Conservation (phyloP, 2,113 vertebrate species). For the Phrynosoma blainvillii region DNA sequence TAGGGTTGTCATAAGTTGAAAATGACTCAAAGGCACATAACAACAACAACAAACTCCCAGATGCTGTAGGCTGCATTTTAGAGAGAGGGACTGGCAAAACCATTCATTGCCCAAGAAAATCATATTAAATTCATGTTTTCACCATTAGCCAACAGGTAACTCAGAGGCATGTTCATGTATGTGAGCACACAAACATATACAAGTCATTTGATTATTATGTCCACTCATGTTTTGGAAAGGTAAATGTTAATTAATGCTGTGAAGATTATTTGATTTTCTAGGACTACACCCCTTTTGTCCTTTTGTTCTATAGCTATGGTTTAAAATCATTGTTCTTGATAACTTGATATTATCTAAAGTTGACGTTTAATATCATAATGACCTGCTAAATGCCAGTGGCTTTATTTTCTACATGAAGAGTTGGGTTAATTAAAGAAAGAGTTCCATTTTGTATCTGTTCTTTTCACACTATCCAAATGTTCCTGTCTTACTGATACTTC, state of each 20-base stretch:
- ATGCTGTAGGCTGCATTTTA: too few species aligned
- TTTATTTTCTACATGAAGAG: slow-evolving; percentile 42
- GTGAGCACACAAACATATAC: too few species aligned
- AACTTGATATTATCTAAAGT: slow-evolving; percentile 25
- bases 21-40: too few species aligned
- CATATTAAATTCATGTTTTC: too few species aligned
- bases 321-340: slow-evolving; percentile 16
- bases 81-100: too few species aligned
- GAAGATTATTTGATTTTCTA: slow-evolving; percentile 15
- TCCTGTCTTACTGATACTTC: slow-evolving; percentile 42
- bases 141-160: too few species aligned
- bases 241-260: slow-evolving; percentile 14
- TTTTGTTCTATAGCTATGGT: neutral
- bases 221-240: neutral
- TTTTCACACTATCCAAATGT: slow-evolving; percentile 50
- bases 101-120: too few species aligned
- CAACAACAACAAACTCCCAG: too few species aligned
- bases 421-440: slow-evolving; percentile 51
- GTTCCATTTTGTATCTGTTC: neutral
- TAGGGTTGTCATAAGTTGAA: too few species aligned
- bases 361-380: slow-evolving; percentile 20
- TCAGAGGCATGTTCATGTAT: too few species aligned
- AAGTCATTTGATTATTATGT: neutral
- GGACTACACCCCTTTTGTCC: neutral
- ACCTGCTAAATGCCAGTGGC: slow-evolving; percentile 49